phyloP scores from a whole-genome alignment of 2,888 invertebrate species.

The Calliopum simillimum region DNA sequence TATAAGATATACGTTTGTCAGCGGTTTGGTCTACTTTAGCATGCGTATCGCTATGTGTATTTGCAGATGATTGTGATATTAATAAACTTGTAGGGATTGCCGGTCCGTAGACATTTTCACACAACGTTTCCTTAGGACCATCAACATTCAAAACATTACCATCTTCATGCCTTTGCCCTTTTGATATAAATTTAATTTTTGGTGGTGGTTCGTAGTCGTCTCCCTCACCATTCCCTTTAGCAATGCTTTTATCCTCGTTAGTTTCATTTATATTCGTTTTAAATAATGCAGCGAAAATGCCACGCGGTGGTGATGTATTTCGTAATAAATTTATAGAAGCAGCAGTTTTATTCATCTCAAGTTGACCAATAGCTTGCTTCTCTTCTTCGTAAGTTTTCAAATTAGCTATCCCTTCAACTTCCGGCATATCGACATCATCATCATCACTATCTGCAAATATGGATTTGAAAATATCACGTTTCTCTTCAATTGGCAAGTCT shows the following conservation, averaged over 20 bases:
- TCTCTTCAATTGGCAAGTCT: slow-evolving; percentile 69
- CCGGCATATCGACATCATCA: slow-evolving; percentile 70
- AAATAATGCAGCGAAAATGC: slow-evolving; percentile 72
- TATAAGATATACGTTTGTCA: slow-evolving; percentile 39
- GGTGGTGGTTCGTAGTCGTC: neutral
- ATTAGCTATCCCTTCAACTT: slow-evolving; percentile 41
- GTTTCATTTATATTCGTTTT: slow-evolving; percentile 29
- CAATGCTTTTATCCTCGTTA: slow-evolving; percentile 9
- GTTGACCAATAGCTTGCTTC: slow-evolving; percentile 44
- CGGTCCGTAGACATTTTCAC: slow-evolving; percentile 56
- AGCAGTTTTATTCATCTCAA: slow-evolving; percentile 36
- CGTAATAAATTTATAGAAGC: slow-evolving; percentile 70
- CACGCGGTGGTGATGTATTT: slow-evolving; percentile 78
- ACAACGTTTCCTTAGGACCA: slow-evolving; percentile 17
- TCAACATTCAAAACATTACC: slow-evolving; percentile 44
- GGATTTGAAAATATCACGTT: slow-evolving; percentile 86
- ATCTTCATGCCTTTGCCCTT: slow-evolving; percentile 45
- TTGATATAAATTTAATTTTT: slow-evolving; percentile 7
- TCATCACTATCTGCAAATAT: slow-evolving; percentile 87
- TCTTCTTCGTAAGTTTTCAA: slow-evolving; percentile 47
- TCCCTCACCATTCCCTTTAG: slow-evolving; percentile 18
- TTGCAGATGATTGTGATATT: neutral
- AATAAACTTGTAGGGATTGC: slow-evolving; percentile 3
- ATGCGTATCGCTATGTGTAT: slow-evolving; percentile 45
- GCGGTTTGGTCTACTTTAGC: slow-evolving; percentile 48